These are phyloP conservation scores for Litocranius walleri DNA, from an alignment of 2,113 vertebrate genomes.

Conservation along the genomic window DNA sequence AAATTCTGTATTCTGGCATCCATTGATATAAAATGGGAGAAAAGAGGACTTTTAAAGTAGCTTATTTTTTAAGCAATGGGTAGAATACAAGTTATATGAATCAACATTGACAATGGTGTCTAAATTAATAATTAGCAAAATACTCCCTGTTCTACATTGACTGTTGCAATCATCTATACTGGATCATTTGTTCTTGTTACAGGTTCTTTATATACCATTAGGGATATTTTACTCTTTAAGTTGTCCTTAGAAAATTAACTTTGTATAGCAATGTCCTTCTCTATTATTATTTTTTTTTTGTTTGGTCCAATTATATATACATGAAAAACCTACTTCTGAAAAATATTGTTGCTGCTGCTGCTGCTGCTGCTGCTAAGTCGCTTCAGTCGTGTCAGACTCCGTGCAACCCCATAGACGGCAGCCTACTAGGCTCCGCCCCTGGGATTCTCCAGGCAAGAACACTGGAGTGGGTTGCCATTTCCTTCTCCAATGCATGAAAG, in stretches of 20 bases:
- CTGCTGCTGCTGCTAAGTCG: too few species aligned
- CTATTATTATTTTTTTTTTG: neutral
- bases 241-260: slow-evolving; percentile 40
- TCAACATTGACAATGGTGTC: neutral
- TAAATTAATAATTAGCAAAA: slow-evolving; percentile 17
- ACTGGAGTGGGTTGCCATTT: too few species aligned
- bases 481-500: too few species aligned
- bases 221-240: neutral
- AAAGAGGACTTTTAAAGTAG: neutral
- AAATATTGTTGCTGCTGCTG: neutral
- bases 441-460: too few species aligned
- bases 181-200: slow-evolving; percentile 22
- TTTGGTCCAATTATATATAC: neutral
- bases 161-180: neutral
- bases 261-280: neutral
- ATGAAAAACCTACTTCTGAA: neutral
- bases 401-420: too few species aligned
- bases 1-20: slow-evolving; percentile 8
- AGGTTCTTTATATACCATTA: neutral
- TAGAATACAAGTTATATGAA: neutral
- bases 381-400: too few species aligned
- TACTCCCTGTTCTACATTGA: neutral
- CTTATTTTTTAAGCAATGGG: slow-evolving; percentile 19
- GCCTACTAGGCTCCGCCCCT: too few species aligned
- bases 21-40: neutral